Conservation (phyloP, 2,113 vertebrate genomes). For the Macaca mulatta region DNA sequence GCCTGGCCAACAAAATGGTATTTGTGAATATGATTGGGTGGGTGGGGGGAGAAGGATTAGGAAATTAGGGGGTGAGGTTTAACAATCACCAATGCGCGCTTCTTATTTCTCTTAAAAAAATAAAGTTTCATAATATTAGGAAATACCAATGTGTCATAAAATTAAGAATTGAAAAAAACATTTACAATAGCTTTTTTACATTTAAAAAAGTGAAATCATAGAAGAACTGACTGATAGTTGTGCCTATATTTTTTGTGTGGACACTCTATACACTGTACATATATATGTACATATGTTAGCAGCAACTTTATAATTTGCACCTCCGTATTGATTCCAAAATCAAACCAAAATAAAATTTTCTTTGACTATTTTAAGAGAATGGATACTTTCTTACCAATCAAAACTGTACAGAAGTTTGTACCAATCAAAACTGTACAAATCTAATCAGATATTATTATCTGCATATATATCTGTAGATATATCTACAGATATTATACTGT, state of each 20-base stretch:
- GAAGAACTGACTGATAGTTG: slow-evolving; percentile 88
- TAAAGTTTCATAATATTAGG: slow-evolving; percentile 74
- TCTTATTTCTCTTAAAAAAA: slow-evolving; percentile 89
- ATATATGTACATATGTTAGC: slow-evolving; percentile 87
- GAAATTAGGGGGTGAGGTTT: slow-evolving; percentile 71
- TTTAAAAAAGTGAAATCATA: slow-evolving; percentile 83
- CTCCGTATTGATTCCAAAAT: slow-evolving; percentile 99
- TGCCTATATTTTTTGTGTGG: slow-evolving; percentile 63
- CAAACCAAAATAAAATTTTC: slow-evolving; percentile 81
- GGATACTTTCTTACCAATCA: slow-evolving; percentile 82
- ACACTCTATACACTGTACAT: slow-evolving; percentile 76
- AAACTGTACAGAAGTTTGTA: slow-evolving; percentile 79
- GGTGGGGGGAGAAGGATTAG: neutral
- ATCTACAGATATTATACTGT: slow-evolving; percentile 75
- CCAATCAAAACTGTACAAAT: slow-evolving; percentile 81
- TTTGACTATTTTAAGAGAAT: slow-evolving; percentile 86
- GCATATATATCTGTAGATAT: too few relatives aligned
- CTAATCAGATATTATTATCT: slow-evolving; percentile 71
- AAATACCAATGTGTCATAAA: slow-evolving; percentile 78
- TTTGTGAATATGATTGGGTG: slow-evolving; percentile 51
- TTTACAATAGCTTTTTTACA: slow-evolving; percentile 79
- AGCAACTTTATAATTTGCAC: slow-evolving; percentile 99
- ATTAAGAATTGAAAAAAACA: slow-evolving; percentile 59
- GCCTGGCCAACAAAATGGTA: slow-evolving; percentile 83
- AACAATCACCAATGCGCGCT: slow-evolving; percentile 98